Conservation (phyloP, 2,888 invertebrate species). For the Parnassius glacialis region DNA sequence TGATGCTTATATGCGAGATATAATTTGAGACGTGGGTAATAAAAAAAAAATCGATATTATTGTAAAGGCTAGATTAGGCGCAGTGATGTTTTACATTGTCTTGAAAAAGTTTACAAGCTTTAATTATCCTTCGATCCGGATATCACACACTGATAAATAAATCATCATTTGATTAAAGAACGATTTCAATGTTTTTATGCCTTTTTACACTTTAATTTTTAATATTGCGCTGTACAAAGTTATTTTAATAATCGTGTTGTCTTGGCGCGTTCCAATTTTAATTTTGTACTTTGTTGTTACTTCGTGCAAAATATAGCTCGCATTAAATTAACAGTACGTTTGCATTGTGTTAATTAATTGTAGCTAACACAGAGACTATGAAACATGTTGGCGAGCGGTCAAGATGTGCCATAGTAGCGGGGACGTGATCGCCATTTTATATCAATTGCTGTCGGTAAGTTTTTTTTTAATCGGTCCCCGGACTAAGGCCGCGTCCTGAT, state of each 20-base stretch:
- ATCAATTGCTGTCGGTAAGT: conserved; percentile 15
- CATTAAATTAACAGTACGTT: conserved; percentile 39
- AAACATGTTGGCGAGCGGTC: conserved; percentile 37
- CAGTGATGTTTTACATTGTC: background rate
- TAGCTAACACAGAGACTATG: conserved; percentile 56
- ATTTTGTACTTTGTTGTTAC: conserved; percentile 10
- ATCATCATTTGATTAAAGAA: background rate
- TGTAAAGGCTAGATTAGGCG: background rate
- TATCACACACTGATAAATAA: background rate
- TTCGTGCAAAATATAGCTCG: conserved; percentile 30
- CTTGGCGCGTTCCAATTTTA: background rate
- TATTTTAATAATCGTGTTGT: background rate
- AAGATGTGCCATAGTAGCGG: conserved; percentile 17
- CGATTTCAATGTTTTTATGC: background rate
- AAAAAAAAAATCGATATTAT: background rate
- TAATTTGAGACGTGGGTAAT: conserved; percentile 23
- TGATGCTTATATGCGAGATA: conserved; percentile 26
- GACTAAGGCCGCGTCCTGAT: conserved; percentile 16
- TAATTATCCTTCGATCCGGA: conserved; percentile 19
- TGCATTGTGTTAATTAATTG: conserved; percentile 52
- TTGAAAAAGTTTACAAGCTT: background rate
- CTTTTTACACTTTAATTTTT: too few species aligned
- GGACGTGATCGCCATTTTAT: conserved; percentile 21
- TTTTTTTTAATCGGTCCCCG: conserved; percentile 18
- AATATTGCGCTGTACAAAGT: background rate